Base-by-base conservation (phyloP, 2,113 vertebrate species). In the Dunckerocampus dactyliophorus region DNA sequence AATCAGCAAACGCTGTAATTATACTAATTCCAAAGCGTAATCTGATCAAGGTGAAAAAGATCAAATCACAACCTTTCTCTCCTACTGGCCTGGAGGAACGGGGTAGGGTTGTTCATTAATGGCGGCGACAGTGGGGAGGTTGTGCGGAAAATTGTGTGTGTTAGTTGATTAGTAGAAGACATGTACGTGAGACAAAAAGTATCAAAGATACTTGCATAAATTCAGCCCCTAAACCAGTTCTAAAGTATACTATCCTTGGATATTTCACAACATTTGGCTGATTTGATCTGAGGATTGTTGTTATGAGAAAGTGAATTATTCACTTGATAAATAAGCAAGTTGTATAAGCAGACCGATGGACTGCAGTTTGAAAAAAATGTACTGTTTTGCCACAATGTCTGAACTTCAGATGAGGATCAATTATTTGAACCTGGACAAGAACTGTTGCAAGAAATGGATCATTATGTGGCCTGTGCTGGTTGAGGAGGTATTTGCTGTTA, bases 1-100 rank as follows among this genome's bases (percentile, higher is more conserved):
- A 84, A 90, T 88, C 80, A 82, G 75, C 63, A 63, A 77, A 77
- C 74, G 80, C 72, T 83, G 82, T 87, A 89, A 87, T 88, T 87
- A 88, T 63, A 76, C 72, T 79, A 84, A 83, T 84, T 83, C 69
- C 42, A 67, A 67, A 65, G 81, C 82, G 78, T 86, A 84, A 89
- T 88, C 80, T 77, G 83, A 85, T 81, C 70, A 76, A 82, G 79
- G 82, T 81, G 71, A 75, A 65, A 42, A 58, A 70, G 83, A 88
- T 84, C 67, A 80, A 85, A 87, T 87, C 77, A 72, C 50, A 62
- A 67, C 52, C 59, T 70, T 2, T 61, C 63, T 65, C 59, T 74
- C 66, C 71, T 31, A 49, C 65, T 43, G 16, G 47, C 49, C 71
- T 59, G 24, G 14, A n/a, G 49, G 49, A 69, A 39, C 15, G 47